Evolutionary conservation across 2,797 vertebrate genomes (phyloP), one percentile per base, ranked within the genome.

Genomic region (Chloroceryle amazona): DNA sequence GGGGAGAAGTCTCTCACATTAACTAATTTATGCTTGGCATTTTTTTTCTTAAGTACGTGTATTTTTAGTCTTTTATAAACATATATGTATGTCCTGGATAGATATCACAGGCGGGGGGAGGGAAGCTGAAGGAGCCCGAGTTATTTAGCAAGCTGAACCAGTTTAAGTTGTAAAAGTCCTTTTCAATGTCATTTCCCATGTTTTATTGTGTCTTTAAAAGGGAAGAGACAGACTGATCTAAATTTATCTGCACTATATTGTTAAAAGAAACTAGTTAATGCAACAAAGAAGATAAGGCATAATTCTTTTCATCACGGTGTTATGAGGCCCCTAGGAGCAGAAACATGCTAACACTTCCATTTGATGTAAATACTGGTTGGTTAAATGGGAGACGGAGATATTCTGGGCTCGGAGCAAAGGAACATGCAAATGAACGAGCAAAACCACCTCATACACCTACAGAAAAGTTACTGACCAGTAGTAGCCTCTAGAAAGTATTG

Each of bases 391-490:
- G 63, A 26, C 1, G 1, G 22, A 25, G n/a, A 10, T 11, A 7
- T 39, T 47, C 23, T 20, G 41, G 20, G 22, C 23, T 68, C 33
- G 42, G 49, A 47, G n/a, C 51, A 74, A 65, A 29, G 2, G 28
- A 76, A 35, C 2, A 22, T 1, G 1, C 47, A 49, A 49, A 25
- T 25, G 47, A 49, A 49, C 26, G 23, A 68, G 15, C 7, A 54
- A 55, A 84, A 23, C 0, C 3, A 0, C 15, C 10, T 62, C 2
- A 6, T 20, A 25, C 5, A 23, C 5, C 2, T 1, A 29, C 0
- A 25, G 65, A 71, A 62, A 29, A 58, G 47, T 25, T 39, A 29
- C 19, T n/a, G 28, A 51, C 5, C 39, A n/a, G 23, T 12, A 51
- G 17, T 8, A 68, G 37, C 17, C 17, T 17, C 47, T 13, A 47